A percentile compares a stretch with the other conserved stretches of the same genome.
These are phyloP conservation scores for Anadara kagoshimensis DNA, from an alignment of 1,140 invertebrate genomes.

Conservation along the genomic window DNA sequence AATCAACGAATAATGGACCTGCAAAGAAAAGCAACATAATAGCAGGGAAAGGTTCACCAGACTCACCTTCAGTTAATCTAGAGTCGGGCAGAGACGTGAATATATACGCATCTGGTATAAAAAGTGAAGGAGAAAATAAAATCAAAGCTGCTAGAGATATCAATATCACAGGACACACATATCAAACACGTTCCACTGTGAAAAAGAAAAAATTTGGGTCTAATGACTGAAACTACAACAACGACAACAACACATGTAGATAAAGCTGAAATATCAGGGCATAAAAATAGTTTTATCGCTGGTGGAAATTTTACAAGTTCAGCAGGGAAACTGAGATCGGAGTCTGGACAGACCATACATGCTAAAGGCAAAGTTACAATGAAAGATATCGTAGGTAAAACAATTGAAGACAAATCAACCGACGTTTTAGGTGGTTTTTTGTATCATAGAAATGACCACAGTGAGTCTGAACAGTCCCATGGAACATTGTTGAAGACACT, in stretches of 20 bases:
- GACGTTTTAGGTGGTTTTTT: not conserved
- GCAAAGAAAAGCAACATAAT: not conserved
- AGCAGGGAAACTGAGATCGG: not conserved
- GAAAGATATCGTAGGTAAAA: not conserved
- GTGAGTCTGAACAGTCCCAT: not conserved
- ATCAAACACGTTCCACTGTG: not conserved
- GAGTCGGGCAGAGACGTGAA: not conserved
- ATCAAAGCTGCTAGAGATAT: not conserved
- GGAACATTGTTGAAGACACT: not conserved
- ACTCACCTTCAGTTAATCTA: not conserved
- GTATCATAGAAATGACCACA: not conserved
- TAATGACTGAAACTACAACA: no score
- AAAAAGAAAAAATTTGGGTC: no score
- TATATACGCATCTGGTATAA: not conserved
- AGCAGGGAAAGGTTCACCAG: not conserved
- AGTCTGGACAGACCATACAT: not conserved
- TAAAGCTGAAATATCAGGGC: not conserved
- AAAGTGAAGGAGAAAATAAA: not conserved
- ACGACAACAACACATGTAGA: constrained; percentile 17
- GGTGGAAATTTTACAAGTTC: constrained; percentile 1
- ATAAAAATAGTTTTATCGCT: not conserved
- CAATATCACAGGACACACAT: not conserved
- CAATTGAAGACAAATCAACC: not conserved
- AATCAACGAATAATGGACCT: not conserved
- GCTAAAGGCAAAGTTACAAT: constrained; percentile 3